phyloP scores from a whole-genome alignment of 2,113 vertebrate species.

The Lethenteron camtschaticum region DNA sequence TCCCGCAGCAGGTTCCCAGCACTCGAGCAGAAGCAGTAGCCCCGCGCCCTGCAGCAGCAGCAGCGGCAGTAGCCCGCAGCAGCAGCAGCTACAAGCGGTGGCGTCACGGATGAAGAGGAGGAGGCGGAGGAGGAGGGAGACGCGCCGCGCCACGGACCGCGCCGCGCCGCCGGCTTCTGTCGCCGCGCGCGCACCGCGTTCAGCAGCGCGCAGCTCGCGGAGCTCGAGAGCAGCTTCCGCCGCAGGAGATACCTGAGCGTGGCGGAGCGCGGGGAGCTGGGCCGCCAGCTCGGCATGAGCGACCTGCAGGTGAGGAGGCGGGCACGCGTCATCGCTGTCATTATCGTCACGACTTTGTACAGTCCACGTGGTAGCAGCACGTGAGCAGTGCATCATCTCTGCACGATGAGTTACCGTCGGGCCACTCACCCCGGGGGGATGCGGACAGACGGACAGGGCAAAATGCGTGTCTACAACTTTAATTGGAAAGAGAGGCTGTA shows the following conservation, averaged over 20 bases:
- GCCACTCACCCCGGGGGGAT: neutral
- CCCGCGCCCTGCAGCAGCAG: too few species aligned
- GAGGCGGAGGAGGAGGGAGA: too few species aligned
- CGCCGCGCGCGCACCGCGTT: slow-evolving; percentile 1
- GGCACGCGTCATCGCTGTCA: too few species aligned
- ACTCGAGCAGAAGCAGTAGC: too few species aligned
- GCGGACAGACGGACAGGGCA: neutral
- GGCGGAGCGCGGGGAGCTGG: slow-evolving; percentile 4
- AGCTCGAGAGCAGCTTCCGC: neutral
- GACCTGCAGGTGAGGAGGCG: slow-evolving; percentile 3
- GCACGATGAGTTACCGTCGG: neutral
- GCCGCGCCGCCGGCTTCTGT: neutral
- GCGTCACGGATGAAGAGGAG: too few species aligned
- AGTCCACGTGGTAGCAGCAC: neutral
- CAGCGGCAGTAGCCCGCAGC: too few species aligned
- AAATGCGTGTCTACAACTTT: too few species aligned
- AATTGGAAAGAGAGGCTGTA: too few species aligned
- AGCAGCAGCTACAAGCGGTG: too few species aligned
- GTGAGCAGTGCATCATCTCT: neutral
- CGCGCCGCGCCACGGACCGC: neutral
- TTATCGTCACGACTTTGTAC: neutral
- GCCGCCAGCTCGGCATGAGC: slow-evolving; percentile 5
- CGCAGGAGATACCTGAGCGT: neutral
- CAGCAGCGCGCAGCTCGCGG: neutral
- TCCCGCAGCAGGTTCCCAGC: too few species aligned